These are phyloP conservation scores for Sipunculus nudus DNA, from an alignment of 2,888 invertebrate species.

Conservation along the genomic window DNA sequence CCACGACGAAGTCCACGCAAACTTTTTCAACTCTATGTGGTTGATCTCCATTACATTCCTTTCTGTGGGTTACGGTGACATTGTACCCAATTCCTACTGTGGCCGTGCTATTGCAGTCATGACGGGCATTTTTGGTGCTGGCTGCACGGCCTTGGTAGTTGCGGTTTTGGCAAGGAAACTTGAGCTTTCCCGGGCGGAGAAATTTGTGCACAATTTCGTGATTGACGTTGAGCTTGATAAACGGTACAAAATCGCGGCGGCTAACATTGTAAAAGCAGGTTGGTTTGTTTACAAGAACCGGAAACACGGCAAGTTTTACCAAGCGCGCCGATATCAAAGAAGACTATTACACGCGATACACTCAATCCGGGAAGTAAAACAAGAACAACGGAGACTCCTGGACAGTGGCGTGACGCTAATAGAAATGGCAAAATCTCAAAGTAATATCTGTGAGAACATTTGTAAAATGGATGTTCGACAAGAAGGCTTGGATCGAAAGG, in stretches of 20 bases:
- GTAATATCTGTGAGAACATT: too few species aligned
- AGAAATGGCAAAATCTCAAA: conserved; percentile 53
- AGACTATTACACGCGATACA: conserved; percentile 58
- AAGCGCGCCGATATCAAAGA: conserved; percentile 46
- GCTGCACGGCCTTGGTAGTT: conserved; percentile 63
- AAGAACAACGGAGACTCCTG: conserved; percentile 52
- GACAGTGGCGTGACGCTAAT: conserved; percentile 56
- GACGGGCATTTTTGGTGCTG: conserved; percentile 64
- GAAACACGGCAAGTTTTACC: too few species aligned
- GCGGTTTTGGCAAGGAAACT: conserved; percentile 62
- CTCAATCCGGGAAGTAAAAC: conserved; percentile 55
- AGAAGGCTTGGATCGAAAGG: too few species aligned
- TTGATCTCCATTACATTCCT: conserved; percentile 63
- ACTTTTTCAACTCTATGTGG: conserved; percentile 65
- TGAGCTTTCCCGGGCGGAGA: conserved; percentile 62
- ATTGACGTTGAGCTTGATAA: conserved; percentile 63
- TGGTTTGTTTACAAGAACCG: conserved; percentile 54
- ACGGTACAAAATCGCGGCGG: conserved; percentile 55
- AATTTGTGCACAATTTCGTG: conserved; percentile 65
- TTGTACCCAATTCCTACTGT: conserved; percentile 59
- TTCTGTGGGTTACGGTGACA: conserved; percentile 62
- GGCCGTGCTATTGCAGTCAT: conserved; percentile 63
- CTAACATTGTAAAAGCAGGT: conserved; percentile 60
- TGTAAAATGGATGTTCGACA: too few species aligned
- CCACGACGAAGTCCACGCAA: conserved; percentile 49